A percentile compares a stretch with the other conserved stretches of the same genome.
These are phyloP conservation scores for Petroica traversi DNA, from an alignment of 2,113 vertebrate species.

Conservation along the genomic window DNA sequence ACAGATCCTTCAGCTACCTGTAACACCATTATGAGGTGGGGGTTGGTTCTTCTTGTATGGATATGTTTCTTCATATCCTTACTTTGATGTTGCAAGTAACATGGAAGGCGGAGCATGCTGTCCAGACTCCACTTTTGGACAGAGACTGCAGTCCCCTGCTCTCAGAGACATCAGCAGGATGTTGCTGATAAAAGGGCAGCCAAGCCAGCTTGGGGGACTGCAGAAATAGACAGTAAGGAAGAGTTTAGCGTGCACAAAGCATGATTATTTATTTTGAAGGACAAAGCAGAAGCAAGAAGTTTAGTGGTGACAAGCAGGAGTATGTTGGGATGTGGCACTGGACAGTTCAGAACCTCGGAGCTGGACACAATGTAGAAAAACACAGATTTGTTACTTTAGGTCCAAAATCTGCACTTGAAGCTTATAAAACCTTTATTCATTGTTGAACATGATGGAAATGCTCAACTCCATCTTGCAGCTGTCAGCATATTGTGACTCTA, in stretches of 20 bases:
- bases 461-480: background rate
- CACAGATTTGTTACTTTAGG: background rate
- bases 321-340: too few relatives aligned
- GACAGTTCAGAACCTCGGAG: rapidly evolving
- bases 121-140: background rate
- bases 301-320: background rate
- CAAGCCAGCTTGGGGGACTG: background rate
- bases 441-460: background rate
- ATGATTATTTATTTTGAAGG: background rate
- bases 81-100: background rate
- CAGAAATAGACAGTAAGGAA: background rate
- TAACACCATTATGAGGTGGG: background rate
- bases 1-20: background rate
- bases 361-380: background rate
- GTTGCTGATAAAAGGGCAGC: background rate
- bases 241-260: background rate
- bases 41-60: background rate
- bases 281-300: background rate
- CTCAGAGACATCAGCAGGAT: background rate
- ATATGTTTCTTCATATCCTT: background rate
- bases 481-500: background rate
- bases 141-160: background rate
- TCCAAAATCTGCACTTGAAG: background rate
- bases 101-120: background rate
- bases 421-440: background rate